phyloP scores from a whole-genome alignment of 1,140 invertebrate species.

The Globodera ellingtonae region DNA sequence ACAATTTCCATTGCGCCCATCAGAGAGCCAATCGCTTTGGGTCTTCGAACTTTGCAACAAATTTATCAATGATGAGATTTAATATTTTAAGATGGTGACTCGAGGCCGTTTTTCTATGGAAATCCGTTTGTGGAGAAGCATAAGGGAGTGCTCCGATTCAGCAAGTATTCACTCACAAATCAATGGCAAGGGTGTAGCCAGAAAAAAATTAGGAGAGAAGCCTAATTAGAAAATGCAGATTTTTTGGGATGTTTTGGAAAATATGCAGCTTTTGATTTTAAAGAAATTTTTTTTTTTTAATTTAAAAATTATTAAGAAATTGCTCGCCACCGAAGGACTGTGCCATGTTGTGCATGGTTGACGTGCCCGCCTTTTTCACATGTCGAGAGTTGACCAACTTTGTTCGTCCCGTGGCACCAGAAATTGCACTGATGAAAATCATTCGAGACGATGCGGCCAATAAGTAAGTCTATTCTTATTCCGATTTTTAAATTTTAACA shows the following conservation, averaged over 20 bases:
- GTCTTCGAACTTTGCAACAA: neutral
- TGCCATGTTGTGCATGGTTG: constrained; percentile 84
- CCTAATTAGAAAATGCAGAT: neutral
- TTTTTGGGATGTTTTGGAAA: too few species aligned
- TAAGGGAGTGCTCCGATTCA: constrained; percentile 84
- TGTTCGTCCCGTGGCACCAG: constrained; percentile 81
- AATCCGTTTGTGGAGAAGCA: constrained; percentile 95
- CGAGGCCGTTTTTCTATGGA: constrained; percentile 68
- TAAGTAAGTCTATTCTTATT: constrained; percentile 93
- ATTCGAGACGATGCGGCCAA: constrained; percentile 82
- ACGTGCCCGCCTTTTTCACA: constrained; percentile 86
- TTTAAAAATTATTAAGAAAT: constrained; percentile 14
- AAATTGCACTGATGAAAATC: constrained; percentile 87
- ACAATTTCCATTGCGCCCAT: constrained; percentile 27
- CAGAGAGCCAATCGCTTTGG: neutral
- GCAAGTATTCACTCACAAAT: constrained; percentile 68
- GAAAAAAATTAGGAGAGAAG: constrained; percentile 73
- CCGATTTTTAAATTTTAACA: constrained; percentile 71
- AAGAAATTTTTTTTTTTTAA: too few species aligned
- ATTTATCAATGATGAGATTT: neutral
- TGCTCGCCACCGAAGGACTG: constrained; percentile 69
- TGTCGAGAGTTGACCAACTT: constrained; percentile 92
- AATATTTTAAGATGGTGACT: constrained; percentile 16
- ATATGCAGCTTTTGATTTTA: too few species aligned
- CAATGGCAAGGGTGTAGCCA: constrained; percentile 70